phyloP scores from a whole-genome alignment of 1,140 invertebrate genomes.

The Cherax quadricarinatus region DNA sequence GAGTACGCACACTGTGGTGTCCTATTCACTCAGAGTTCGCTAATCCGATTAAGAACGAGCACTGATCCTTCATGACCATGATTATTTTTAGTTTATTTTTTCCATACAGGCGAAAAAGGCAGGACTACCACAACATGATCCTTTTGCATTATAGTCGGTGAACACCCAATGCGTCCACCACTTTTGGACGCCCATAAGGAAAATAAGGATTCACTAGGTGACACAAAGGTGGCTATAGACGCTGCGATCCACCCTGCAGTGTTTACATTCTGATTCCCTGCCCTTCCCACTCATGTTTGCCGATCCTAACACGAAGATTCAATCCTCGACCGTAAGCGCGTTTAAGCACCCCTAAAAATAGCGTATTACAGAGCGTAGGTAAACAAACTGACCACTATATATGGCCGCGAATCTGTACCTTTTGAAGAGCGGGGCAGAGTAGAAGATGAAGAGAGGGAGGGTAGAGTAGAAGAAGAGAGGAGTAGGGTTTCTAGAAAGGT shows the following conservation, averaged over 20 bases:
- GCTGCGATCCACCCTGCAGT: background rate
- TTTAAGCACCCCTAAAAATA: background rate
- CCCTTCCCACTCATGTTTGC: background rate
- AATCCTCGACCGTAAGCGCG: background rate
- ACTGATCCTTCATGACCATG: background rate
- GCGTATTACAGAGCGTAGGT: constrained; percentile 23
- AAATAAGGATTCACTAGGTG: background rate
- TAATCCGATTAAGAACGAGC: constrained; percentile 20
- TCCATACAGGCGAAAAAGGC: background rate
- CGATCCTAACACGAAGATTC: constrained; percentile 5
- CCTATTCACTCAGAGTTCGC: background rate
- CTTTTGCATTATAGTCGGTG: background rate
- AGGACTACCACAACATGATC: background rate
- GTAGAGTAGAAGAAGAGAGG: too few relatives aligned
- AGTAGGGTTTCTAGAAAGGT: too few relatives aligned
- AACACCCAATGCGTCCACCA: background rate
- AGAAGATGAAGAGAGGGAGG: too few relatives aligned
- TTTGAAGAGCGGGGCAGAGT: too few relatives aligned
- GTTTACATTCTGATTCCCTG: background rate
- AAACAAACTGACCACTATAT: constrained; percentile 29
- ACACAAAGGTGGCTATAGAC: background rate
- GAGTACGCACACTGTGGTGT: too few relatives aligned
- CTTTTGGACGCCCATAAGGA: background rate
- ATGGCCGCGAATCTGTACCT: background rate
- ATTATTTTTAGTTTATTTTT: background rate